Conservation (phyloP, 2,113 vertebrate species). For the Sander lucioperca region DNA sequence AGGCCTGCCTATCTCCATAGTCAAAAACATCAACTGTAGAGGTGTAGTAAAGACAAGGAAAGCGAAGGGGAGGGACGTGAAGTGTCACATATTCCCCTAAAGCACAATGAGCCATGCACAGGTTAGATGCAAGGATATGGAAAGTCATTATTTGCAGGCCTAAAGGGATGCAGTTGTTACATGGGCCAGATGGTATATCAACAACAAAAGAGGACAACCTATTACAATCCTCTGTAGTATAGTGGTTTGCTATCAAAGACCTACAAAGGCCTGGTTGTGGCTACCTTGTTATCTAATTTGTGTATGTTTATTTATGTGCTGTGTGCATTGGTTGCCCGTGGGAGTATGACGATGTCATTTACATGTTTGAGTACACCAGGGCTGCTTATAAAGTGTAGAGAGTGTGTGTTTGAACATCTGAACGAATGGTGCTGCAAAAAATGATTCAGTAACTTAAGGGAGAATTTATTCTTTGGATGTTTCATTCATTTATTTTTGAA, state of each 20-base stretch:
- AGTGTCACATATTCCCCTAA: constrained; percentile 73
- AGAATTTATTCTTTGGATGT: neutral
- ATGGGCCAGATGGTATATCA: constrained; percentile 78
- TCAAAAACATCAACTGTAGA: constrained; percentile 72
- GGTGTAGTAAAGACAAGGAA: constrained; percentile 68
- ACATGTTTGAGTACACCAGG: constrained; percentile 47
- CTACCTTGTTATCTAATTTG: constrained; percentile 78
- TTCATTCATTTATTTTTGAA: neutral
- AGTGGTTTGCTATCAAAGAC: constrained; percentile 69
- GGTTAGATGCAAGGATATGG: constrained; percentile 79
- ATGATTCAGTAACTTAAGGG: neutral
- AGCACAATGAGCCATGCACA: constrained; percentile 74
- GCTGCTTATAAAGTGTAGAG: constrained; percentile 2
- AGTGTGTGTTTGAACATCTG: constrained; percentile 18
- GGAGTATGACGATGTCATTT: constrained; percentile 57
- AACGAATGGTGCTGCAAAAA: constrained; percentile 18
- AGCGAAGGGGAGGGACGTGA: constrained; percentile 63
- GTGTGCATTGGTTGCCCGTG: constrained; percentile 40
- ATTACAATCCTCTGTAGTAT: constrained; percentile 74
- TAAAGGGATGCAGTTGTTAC: constrained; percentile 74
- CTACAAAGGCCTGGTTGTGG: constrained; percentile 61
- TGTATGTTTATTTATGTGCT: constrained; percentile 69
- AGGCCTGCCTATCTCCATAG: constrained; percentile 73
- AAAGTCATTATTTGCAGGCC: constrained; percentile 83
- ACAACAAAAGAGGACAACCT: constrained; percentile 71